Percentiles rank a stretch among this genome's conserved stretches.
Conservation (phyloP, 2,797 vertebrate genomes). For the Gymnocypris eckloni region DNA sequence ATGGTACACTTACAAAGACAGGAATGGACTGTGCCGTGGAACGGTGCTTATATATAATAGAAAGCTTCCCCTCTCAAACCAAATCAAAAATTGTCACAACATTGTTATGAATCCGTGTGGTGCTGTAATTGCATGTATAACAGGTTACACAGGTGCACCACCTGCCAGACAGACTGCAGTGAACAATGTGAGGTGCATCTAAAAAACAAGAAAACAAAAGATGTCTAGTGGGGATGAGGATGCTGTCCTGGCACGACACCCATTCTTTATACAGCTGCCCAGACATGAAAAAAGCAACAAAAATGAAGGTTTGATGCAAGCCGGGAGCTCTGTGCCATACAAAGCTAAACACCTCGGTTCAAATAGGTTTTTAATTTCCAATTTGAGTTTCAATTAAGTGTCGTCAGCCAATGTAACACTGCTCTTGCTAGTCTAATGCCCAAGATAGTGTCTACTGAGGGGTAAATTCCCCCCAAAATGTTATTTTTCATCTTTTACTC, state of each 20-base stretch:
- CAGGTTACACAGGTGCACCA: slow-evolving; percentile 32
- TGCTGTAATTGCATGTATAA: slow-evolving; percentile 38
- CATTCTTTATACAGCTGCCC: slow-evolving; percentile 28
- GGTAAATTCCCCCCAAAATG: background rate
- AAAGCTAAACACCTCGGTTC: background rate
- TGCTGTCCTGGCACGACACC: slow-evolving; percentile 18
- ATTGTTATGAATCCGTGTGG: slow-evolving; percentile 31
- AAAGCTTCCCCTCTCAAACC: slow-evolving; percentile 14
- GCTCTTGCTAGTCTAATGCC: background rate
- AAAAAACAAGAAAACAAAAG: slow-evolving; percentile 42
- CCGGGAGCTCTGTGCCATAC: slow-evolving; percentile 2
- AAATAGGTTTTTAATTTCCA: slow-evolving; percentile 11
- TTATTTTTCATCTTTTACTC: background rate
- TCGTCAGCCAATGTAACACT: background rate
- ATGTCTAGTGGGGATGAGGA: slow-evolving; percentile 24
- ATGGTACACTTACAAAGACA: slow-evolving; percentile 1
- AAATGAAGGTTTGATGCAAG: background rate
- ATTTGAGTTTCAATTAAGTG: slow-evolving; percentile 1
- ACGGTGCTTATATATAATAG: background rate
- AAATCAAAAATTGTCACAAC: slow-evolving; percentile 38
- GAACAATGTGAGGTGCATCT: slow-evolving; percentile 38
- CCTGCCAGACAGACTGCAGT: slow-evolving; percentile 41
- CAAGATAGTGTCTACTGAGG: background rate
- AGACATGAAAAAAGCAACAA: slow-evolving; percentile 23
- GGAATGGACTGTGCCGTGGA: slow-evolving; percentile 7